Conservation (phyloP, 2,113 vertebrate species). For the Cichladusa arquata region DNA sequence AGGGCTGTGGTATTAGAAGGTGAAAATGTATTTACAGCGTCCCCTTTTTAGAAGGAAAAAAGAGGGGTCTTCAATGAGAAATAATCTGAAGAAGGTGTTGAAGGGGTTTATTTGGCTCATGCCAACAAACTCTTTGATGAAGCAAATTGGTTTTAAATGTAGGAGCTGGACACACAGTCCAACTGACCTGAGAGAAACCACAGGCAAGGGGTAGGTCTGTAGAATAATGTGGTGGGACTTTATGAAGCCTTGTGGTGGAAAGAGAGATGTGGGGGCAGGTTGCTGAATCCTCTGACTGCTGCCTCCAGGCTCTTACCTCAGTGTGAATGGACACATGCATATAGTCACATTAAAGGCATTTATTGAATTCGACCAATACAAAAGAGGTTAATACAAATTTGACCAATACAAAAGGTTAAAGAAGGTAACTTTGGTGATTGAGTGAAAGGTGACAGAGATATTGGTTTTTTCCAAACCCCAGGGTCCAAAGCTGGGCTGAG, state of each 20-base stretch:
- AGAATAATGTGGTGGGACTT: not conserved
- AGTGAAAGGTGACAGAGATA: not conserved
- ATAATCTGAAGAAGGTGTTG: not conserved
- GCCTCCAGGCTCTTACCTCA: not conserved
- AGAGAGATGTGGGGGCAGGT: not conserved
- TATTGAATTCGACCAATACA: not conserved
- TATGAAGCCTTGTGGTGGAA: not conserved
- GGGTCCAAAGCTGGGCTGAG: not conserved
- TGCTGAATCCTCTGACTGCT: not conserved
- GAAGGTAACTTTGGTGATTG: not conserved
- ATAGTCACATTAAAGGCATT: not conserved
- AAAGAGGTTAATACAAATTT: too few species aligned
- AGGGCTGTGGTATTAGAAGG: not conserved
- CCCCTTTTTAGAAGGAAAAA: not conserved
- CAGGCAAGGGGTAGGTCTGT: not conserved
- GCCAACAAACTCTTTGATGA: not conserved
- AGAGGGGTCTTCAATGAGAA: not conserved
- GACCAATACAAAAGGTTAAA: not conserved
- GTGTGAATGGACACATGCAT: fast-evolving
- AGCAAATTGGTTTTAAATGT: not conserved
- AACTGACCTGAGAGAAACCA: not conserved
- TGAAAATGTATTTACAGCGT: not conserved
- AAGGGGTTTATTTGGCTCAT: not conserved
- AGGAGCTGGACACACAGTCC: not conserved
- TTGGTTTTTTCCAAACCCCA: not conserved